Evolutionary conservation across 2,113 vertebrate genomes (phyloP).

Genomic region (Lipotes vexillifer): DNA sequence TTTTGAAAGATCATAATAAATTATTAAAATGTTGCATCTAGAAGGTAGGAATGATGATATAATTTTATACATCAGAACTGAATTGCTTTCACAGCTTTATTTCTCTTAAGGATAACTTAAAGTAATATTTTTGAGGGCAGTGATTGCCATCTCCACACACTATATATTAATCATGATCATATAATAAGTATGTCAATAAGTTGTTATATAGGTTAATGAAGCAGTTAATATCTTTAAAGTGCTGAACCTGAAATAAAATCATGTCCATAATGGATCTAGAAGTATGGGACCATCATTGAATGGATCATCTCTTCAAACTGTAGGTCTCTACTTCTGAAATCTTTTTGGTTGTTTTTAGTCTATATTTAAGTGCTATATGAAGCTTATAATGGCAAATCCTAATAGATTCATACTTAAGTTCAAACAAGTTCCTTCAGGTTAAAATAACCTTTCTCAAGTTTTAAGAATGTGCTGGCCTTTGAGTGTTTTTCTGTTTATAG

Average conservation of each 20-base stretch:
- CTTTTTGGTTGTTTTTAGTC: neutral
- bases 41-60: neutral
- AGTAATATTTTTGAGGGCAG: neutral
- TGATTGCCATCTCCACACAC: neutral
- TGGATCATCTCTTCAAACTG: neutral
- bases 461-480: neutral
- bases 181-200: neutral
- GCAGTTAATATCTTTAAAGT: neutral
- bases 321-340: neutral
- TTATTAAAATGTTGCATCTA: neutral
- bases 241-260: neutral
- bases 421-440: neutral
- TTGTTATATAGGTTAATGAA: neutral
- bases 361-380: neutral
- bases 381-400: neutral
- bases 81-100: neutral
- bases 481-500: neutral
- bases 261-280: neutral
- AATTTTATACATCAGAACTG: neutral
- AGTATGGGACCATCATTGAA: neutral
- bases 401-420: neutral
- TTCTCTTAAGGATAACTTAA: slow-evolving; percentile 14
- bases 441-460: neutral
- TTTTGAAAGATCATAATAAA: neutral
- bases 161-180: neutral